phyloP scores from a whole-genome alignment of 2,797 vertebrate species.

The Enteromius afrohamiltoni region DNA sequence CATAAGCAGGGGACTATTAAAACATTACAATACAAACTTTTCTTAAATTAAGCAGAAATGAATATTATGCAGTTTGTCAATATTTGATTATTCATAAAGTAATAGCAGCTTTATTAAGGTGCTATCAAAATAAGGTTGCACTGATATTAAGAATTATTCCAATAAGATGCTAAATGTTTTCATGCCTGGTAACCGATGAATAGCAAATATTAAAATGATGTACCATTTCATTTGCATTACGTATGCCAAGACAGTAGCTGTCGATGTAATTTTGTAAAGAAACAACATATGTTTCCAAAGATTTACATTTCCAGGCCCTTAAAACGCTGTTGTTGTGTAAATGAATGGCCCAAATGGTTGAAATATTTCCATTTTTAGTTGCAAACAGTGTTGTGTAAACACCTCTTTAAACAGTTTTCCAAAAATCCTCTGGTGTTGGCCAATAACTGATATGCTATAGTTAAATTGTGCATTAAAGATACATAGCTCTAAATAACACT shows the following conservation, averaged over 20 bases:
- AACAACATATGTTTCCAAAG: neutral
- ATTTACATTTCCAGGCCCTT: neutral
- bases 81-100: neutral
- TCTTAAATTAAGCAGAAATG: neutral
- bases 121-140: neutral
- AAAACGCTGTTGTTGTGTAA: neutral
- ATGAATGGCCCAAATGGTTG: neutral
- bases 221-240: neutral
- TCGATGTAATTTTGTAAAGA: neutral
- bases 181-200: neutral
- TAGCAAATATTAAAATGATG: neutral
- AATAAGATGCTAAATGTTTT: neutral
- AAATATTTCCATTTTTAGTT: neutral
- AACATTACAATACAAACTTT: neutral
- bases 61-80: neutral
- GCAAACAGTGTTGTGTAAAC: neutral
- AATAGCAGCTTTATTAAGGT: neutral
- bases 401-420: neutral
- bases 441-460: neutral
- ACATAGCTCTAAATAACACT: neutral
- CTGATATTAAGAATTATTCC: neutral
- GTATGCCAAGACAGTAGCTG: neutral
- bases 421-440: neutral
- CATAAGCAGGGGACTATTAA: neutral
- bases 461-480: neutral